phyloP scores from a whole-genome alignment of 2,888 invertebrate species.

The Aproaerema taeniolella region DNA sequence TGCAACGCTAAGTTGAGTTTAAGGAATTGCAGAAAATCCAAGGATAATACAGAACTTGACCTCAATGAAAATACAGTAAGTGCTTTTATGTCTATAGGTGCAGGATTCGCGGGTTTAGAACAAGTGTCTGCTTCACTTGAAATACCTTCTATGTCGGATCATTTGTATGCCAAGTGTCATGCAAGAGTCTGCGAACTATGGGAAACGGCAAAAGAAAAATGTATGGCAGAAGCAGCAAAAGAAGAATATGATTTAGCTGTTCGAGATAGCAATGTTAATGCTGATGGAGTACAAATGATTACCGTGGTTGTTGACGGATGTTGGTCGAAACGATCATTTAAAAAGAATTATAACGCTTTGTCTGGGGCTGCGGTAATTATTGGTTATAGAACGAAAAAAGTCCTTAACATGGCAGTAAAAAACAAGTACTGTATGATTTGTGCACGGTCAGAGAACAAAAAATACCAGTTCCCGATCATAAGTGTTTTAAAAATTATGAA shows the following conservation, averaged over 20 bases:
- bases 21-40: background rate
- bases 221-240: conserved; percentile 16
- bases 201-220: conserved; percentile 1
- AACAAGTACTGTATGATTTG: conserved; percentile 24
- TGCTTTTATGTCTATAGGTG: conserved; percentile 6
- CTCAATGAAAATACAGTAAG: conserved; percentile 8
- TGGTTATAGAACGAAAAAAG: conserved; percentile 17
- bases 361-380: conserved; percentile 24
- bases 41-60: background rate
- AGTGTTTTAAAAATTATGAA: no score
- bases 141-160: conserved; percentile 2
- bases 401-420: conserved; percentile 18
- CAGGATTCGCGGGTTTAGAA: conserved; percentile 8
- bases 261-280: conserved; percentile 18
- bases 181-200: conserved; percentile 7
- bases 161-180: background rate
- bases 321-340: conserved; percentile 20
- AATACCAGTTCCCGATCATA: conserved; percentile 4
- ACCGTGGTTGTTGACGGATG: no score
- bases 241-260: conserved; percentile 18
- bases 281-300: no score
- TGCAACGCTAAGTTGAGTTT: background rate
- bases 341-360: conserved; percentile 21
- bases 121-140: conserved; percentile 8
- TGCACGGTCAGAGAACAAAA: conserved; percentile 17